phyloP scores from a whole-genome alignment of 23 tunicate genomes.

The Aplidium turbinatum region DNA sequence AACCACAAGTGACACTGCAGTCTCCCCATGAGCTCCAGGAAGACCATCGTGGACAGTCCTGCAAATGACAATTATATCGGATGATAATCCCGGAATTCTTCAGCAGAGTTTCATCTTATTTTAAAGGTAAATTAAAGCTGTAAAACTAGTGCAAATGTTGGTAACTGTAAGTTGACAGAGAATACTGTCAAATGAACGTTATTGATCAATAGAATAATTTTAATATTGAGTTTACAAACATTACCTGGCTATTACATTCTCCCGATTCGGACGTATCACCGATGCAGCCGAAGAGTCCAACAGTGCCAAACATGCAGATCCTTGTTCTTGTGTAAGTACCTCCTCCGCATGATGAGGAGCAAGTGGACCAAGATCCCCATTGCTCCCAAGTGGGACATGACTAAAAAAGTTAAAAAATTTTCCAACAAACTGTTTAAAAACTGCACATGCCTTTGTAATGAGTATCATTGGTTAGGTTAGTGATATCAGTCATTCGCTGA shows the following conservation, averaged over 20 bases:
- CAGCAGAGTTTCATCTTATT: too few species aligned
- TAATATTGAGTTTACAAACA: too few species aligned
- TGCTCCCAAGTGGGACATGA: slow-evolving; percentile 46
- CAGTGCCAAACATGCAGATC: slow-evolving; percentile 44
- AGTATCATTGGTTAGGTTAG: background rate
- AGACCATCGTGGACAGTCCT: slow-evolving; percentile 41
- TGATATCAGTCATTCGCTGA: too few species aligned
- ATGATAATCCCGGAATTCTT: too few species aligned
- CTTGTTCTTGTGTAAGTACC: slow-evolving; percentile 43
- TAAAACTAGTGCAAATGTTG: too few species aligned
- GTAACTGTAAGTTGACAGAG: too few species aligned
- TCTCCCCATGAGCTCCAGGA: slow-evolving; percentile 47
- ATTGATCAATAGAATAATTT: too few species aligned
- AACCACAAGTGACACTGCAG: slow-evolving; percentile 52
- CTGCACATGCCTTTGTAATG: background rate
- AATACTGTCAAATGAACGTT: too few species aligned
- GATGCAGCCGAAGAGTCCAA: slow-evolving; percentile 52
- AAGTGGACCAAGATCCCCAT: slow-evolving; percentile 66
- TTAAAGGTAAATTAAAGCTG: too few species aligned
- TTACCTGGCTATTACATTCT: slow-evolving; percentile 34
- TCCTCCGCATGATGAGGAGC: slow-evolving; percentile 49
- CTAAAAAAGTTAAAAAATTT: slow-evolving; percentile 1
- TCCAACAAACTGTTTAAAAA: too few species aligned
- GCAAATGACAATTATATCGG: background rate
- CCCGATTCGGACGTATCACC: slow-evolving; percentile 29